Evolutionary conservation across 1,140 invertebrate genomes (phyloP), one percentile per base, ranked within the genome.

Genomic region (Achroia grisella): DNA sequence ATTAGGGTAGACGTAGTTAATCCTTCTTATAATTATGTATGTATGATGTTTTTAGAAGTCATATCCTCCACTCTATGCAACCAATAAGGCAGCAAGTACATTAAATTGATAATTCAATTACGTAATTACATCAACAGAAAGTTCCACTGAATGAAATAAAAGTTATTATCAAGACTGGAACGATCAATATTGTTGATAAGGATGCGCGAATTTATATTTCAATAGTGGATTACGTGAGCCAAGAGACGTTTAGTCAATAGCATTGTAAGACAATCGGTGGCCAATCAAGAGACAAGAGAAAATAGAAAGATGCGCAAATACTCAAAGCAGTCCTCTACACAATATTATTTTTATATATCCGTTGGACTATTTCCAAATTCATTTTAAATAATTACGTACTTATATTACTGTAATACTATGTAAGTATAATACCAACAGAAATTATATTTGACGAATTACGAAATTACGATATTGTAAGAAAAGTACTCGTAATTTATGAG

Each of bases 291-390:
- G 30, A 31, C 9, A 31, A 29, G 5, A 29, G 28, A 6, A 29
- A 2, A 31, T 31, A 31, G 9, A 31, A 11, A 31, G 1, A 11
- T 11, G 23, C 17, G 14, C 14, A 40, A 9, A 31, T 29, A 11
- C 6, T 32, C 10, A 42, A 12, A 41, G 39, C 32, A 35, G 12
- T 14, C 27, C 10, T 14, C 12, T 15, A 31, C 12, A 37, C 10
- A n/a, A 34, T 29, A 17, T 55, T 61, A 62, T 57, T 62, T 62
- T 32, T 11, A 36, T 52, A 44, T 47, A 49, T 52, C 55, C 52
- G 48, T 48, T 62, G 59, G 59, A 55, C 8, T 29, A 11, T 31
- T 37, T 52, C 59, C 59, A 62, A 55, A 52, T 23, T 3, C 6
- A 23, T 23, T 23, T 23, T 23, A 23, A 23, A 23, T 23, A 23